Conservation (phyloP, 2,888 invertebrate species). For the Drymonia ruficornis region DNA sequence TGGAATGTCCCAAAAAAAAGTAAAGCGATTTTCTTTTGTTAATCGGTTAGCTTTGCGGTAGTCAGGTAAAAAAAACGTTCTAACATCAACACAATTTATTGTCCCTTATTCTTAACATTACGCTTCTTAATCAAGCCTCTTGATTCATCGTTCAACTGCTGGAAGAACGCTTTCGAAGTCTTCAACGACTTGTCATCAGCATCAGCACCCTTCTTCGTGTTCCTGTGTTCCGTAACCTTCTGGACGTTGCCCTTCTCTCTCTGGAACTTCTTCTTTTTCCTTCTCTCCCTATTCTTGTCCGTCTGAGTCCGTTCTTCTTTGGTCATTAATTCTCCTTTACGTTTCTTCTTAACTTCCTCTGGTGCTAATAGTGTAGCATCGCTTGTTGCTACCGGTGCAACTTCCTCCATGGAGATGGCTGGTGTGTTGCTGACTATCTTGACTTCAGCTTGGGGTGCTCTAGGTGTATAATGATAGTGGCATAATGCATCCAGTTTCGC, state of each 20-base stretch:
- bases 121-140: conserved; percentile 69
- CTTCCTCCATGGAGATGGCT: conserved; percentile 97
- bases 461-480: conserved; percentile 98
- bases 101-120: conserved; percentile 66
- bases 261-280: conserved; percentile 94
- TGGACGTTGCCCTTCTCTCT: conserved; percentile 72
- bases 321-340: conserved; percentile 85
- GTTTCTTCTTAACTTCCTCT: conserved; percentile 92
- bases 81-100: conserved; percentile 33
- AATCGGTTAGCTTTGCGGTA: no score
- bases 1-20: no score
- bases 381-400: conserved; percentile 94
- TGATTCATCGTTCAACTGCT: conserved; percentile 91
- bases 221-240: conserved; percentile 79
- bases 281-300: conserved; percentile 94
- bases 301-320: conserved; percentile 93
- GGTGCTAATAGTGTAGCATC: conserved; percentile 95
- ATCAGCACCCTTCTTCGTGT: conserved; percentile 84
- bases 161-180: conserved; percentile 92
- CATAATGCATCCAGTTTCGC: conserved; percentile 95
- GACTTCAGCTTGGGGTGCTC: conserved; percentile 92
- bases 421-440: conserved; percentile 96
- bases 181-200: conserved; percentile 84
- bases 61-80: no score
- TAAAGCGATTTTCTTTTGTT: no score